These are phyloP conservation scores for Polypedilum vanderplanki DNA, from an alignment of 1,140 invertebrate species.

Conservation along the genomic window DNA sequence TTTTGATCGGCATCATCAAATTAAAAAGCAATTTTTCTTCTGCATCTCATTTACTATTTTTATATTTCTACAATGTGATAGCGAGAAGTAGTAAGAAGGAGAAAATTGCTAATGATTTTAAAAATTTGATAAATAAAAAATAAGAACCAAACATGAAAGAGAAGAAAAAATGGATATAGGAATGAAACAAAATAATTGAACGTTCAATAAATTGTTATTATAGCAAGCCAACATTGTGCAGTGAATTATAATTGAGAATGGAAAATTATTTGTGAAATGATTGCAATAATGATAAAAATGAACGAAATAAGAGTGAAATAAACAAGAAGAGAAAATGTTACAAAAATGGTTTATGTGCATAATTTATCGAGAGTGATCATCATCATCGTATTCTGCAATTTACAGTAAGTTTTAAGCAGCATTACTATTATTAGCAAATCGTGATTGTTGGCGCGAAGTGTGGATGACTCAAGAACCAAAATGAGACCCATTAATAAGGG, in stretches of 20 bases:
- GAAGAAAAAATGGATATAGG: not conserved
- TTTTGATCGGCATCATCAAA: too few species aligned
- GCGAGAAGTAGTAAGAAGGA: too few species aligned
- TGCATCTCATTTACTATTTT: too few species aligned
- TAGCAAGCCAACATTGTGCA: not conserved
- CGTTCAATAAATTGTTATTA: not conserved
- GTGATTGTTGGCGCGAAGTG: not conserved
- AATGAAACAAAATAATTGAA: slow-evolving; percentile 7
- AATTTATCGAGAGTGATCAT: slow-evolving; percentile 26
- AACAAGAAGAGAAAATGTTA: slow-evolving; percentile 2
- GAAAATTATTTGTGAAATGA: not conserved
- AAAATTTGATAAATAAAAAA: not conserved
- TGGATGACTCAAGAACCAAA: not conserved
- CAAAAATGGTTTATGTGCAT: slow-evolving; percentile 27
- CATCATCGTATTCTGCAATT: slow-evolving; percentile 19
- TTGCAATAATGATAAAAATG: slow-evolving; percentile 17
- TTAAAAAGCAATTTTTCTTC: too few species aligned
- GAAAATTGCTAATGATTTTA: not conserved
- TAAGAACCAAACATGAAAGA: slow-evolving; percentile 4
- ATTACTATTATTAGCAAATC: not conserved
- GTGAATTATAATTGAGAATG: not conserved
- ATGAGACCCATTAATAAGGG: too few species aligned
- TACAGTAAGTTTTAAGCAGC: slow-evolving; percentile 18
- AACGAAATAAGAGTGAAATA: not conserved
- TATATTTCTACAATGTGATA: too few species aligned